Evolutionary conservation across 2,797 vertebrate genomes (phyloP).

Genomic region (Calcarius lapponicus): DNA sequence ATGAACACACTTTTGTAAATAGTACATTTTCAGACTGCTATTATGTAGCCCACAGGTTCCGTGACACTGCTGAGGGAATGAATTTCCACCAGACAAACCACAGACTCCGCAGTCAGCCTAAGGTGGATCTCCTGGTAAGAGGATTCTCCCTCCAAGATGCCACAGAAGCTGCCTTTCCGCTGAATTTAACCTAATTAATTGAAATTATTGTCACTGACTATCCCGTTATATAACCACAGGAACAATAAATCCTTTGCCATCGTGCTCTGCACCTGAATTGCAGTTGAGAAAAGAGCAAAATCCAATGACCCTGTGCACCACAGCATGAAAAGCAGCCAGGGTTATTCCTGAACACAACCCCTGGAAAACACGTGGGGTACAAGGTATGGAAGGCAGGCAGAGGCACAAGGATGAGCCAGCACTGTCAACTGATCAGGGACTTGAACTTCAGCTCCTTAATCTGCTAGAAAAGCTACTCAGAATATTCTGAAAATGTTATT

Average conservation of each 20-base stretch:
- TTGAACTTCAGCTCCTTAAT: background rate
- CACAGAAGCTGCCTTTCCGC: background rate
- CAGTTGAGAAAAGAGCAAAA: background rate
- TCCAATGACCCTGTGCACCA: background rate
- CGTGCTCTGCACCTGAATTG: background rate
- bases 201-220: background rate
- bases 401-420: background rate
- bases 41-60: background rate
- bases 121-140: background rate
- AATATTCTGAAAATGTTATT: background rate
- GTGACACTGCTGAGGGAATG: background rate
- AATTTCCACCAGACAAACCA: background rate
- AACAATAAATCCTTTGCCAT: background rate
- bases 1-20: background rate
- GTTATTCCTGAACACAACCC: background rate
- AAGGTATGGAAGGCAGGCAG: background rate
- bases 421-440: background rate
- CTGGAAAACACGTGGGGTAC: background rate
- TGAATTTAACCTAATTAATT: background rate
- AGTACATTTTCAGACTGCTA: background rate
- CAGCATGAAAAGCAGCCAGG: background rate
- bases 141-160: background rate
- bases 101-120: fast-evolving
- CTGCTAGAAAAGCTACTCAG: background rate
- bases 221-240: background rate